Evolutionary conservation across 2,888 invertebrate species (phyloP).

Genomic region (Cryptops parisi): DNA sequence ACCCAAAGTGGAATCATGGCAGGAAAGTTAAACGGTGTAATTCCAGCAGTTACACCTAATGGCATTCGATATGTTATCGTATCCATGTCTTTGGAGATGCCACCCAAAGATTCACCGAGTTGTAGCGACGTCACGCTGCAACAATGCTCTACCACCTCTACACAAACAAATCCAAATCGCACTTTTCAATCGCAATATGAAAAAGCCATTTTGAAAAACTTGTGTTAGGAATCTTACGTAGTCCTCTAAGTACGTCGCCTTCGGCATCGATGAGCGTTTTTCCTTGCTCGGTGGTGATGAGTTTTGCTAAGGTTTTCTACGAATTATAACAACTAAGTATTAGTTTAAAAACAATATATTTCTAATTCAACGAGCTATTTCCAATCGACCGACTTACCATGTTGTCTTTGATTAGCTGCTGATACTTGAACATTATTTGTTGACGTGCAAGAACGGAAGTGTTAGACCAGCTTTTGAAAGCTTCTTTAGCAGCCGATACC

Average conservation of each 20-base stretch:
- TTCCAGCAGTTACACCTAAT: conserved; percentile 83
- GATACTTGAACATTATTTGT: conserved; percentile 76
- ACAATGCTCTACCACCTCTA: conserved; percentile 93
- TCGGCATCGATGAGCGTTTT: conserved; percentile 95
- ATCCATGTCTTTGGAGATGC: conserved; percentile 90
- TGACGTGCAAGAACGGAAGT: conserved; percentile 85
- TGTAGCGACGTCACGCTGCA: conserved; percentile 84
- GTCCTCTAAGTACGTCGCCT: conserved; percentile 91
- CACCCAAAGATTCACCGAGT: conserved; percentile 77
- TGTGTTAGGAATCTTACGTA: conserved; percentile 51
- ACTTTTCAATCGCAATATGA: background rate
- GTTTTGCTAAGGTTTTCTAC: conserved; percentile 67
- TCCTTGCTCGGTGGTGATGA: conserved; percentile 90
- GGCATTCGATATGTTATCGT: conserved; percentile 82
- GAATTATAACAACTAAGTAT: background rate
- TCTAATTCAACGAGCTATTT: too few relatives aligned
- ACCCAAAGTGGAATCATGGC: conserved; percentile 98
- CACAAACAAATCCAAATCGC: background rate
- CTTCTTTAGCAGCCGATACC: conserved; percentile 66
- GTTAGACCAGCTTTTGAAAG: conserved; percentile 69
- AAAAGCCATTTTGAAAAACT: background rate
- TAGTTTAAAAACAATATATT: background rate
- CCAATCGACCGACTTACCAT: too few relatives aligned
- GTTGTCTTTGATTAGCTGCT: conserved; percentile 71
- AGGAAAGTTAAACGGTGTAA: conserved; percentile 98